Evolutionary conservation across 2,888 invertebrate species (phyloP).

Genomic region (Fissipunctia ypsillon): DNA sequence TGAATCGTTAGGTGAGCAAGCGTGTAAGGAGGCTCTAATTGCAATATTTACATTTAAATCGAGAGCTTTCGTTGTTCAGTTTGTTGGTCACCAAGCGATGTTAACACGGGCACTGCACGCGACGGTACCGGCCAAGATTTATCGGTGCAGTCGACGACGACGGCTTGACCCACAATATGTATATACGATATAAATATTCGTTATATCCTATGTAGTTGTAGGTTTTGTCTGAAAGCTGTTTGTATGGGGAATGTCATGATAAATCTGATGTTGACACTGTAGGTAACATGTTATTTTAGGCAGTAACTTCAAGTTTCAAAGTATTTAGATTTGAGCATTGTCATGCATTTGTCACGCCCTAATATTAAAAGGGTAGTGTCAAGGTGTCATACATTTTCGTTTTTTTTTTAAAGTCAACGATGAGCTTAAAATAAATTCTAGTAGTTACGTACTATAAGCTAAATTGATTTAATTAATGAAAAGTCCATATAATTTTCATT

Average conservation of each 20-base stretch:
- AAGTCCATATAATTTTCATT: neutral
- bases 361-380: neutral
- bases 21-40: conserved; percentile 77
- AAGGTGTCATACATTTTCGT: neutral
- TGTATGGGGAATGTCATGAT: conserved; percentile 49
- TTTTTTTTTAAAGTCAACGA: neutral
- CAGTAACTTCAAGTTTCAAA: conserved; percentile 41
- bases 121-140: conserved; percentile 69
- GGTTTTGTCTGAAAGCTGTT: conserved; percentile 46
- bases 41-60: conserved; percentile 87
- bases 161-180: conserved; percentile 59
- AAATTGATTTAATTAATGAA: neutral
- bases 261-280: conserved; percentile 46
- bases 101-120: conserved; percentile 78
- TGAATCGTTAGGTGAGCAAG: conserved; percentile 67
- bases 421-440: neutral
- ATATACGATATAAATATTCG: conserved; percentile 38
- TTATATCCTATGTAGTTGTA: neutral
- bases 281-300: conserved; percentile 37
- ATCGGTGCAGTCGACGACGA: conserved; percentile 60
- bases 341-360: conserved; percentile 15
- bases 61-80: conserved; percentile 76
- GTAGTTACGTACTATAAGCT: neutral
- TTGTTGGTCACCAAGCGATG: conserved; percentile 73
- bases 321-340: conserved; percentile 30